These are phyloP conservation scores for Acrocephalus scirpaceus DNA, from an alignment of 2,797 vertebrate species.

Conservation along the genomic window DNA sequence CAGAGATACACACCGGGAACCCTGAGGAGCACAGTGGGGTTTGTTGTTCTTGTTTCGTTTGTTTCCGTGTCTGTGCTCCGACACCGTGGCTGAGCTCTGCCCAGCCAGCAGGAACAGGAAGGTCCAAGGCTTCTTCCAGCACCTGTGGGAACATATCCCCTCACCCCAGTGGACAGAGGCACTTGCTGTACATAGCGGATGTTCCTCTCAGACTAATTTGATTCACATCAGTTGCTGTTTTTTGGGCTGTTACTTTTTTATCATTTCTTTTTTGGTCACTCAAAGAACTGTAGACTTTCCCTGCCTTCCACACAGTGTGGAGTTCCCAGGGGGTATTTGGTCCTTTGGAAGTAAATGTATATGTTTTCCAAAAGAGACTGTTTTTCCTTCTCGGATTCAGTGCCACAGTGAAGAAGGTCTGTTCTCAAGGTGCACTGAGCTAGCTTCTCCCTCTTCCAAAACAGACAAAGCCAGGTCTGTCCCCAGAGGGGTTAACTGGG, in stretches of 20 bases:
- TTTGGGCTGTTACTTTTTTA: constrained; percentile 24
- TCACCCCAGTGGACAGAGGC: not conserved
- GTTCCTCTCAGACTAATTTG: not conserved
- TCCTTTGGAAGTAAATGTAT: not conserved
- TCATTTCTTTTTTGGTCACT: not conserved
- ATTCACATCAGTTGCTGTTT: constrained; percentile 24
- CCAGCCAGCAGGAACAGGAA: not conserved
- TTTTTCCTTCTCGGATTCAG: not conserved
- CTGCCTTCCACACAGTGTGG: constrained; percentile 26
- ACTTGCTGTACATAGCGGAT: constrained; percentile 45
- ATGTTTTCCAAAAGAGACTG: constrained; percentile 39
- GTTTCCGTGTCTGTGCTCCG: constrained; percentile 20
- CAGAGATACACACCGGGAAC: not conserved
- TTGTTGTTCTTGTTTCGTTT: constrained; percentile 56
- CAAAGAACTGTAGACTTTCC: constrained; percentile 20
- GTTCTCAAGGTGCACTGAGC: not conserved
- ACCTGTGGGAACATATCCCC: not conserved
- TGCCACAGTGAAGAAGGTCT: not conserved
- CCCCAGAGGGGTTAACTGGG: not conserved
- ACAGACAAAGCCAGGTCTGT: not conserved
- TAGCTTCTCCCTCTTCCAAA: not conserved
- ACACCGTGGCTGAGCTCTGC: not conserved
- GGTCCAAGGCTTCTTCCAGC: not conserved
- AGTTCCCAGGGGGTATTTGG: not conserved
- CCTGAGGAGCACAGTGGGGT: constrained; percentile 22